These are phyloP conservation scores for Zosterops japonicus DNA, from an alignment of 2,113 vertebrate genomes.

Conservation along the genomic window DNA sequence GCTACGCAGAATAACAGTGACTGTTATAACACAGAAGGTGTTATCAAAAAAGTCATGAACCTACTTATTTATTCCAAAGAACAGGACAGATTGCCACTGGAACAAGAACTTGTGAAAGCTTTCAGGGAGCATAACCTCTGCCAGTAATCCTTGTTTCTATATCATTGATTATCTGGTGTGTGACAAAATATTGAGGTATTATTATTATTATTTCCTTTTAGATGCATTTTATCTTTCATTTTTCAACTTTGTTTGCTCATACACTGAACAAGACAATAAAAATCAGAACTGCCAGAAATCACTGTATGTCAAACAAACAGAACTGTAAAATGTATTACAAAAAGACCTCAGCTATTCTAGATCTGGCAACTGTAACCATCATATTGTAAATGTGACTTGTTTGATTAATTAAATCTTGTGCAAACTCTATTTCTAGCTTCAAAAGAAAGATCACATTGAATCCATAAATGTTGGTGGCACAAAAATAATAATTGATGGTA, in stretches of 20 bases:
- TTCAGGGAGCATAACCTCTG: neutral
- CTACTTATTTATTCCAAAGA: neutral
- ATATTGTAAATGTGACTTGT: neutral
- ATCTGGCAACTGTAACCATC: neutral
- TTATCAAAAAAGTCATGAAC: neutral
- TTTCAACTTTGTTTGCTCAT: neutral
- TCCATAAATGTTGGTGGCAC: slow-evolving; percentile 92
- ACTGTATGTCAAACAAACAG: neutral
- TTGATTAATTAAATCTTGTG: neutral
- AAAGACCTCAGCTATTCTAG: neutral
- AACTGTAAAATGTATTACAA: neutral
- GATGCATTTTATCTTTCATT: neutral
- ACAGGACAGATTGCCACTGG: neutral
- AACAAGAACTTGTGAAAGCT: neutral
- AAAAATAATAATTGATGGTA: slow-evolving; percentile 88
- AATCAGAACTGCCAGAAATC: neutral
- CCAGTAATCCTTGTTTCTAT: neutral
- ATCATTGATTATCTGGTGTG: neutral
- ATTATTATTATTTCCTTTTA: neutral
- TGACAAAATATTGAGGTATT: neutral
- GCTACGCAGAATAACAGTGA: neutral
- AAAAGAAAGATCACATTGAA: slow-evolving; percentile 84
- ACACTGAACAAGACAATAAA: neutral
- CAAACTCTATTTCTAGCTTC: slow-evolving; percentile 75
- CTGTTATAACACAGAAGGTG: neutral